Conservation (phyloP, 2,113 vertebrate genomes). For the Perognathus longimembris region DNA sequence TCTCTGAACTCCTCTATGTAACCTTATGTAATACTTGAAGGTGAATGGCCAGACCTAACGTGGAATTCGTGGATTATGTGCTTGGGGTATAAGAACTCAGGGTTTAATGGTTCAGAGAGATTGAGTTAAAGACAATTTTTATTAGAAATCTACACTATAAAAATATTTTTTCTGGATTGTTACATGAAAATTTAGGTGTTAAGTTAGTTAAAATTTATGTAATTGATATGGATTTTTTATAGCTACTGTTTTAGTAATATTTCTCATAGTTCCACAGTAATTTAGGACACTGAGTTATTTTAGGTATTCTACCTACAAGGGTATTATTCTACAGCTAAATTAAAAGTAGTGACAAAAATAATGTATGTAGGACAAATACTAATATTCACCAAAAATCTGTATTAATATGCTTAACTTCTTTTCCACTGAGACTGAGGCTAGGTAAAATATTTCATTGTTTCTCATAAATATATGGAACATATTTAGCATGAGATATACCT, state of each 20-base stretch:
- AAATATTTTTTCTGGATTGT: neutral
- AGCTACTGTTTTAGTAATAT: neutral
- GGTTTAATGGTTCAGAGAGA: no score
- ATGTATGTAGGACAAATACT: neutral
- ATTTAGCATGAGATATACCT: neutral
- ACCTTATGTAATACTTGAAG: no score
- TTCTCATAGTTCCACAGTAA: neutral
- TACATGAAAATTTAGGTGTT: neutral
- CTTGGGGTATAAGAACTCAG: no score
- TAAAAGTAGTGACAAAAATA: neutral
- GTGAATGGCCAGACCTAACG: no score
- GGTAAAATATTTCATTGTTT: neutral
- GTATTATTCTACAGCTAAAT: neutral
- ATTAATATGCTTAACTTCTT: neutral
- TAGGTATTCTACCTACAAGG: neutral
- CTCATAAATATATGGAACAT: neutral
- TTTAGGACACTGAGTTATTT: neutral
- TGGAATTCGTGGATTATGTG: no score
- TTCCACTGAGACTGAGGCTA: neutral
- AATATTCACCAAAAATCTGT: neutral
- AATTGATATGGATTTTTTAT: neutral
- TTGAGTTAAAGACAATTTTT: neutral
- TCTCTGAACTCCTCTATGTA: no score
- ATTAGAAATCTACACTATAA: neutral
- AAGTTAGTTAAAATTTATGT: neutral